These are phyloP conservation scores for Drosophila mojavensis DNA, from an alignment of 1,140 invertebrate genomes.

Conservation along the genomic window DNA sequence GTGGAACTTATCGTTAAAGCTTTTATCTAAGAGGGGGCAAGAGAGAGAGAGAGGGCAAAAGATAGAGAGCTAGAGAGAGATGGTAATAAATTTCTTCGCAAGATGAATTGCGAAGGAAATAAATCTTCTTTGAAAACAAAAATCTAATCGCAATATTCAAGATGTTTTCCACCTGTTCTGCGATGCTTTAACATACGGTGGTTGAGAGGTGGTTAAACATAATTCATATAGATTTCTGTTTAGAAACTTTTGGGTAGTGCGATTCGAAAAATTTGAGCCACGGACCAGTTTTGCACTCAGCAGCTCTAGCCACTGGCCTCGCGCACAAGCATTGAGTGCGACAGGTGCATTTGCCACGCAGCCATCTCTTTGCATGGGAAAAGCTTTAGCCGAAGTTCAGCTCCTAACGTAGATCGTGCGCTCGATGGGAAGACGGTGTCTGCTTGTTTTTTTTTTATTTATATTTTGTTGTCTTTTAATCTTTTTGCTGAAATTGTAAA, in stretches of 20 bases:
- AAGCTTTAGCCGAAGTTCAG: conserved; percentile 7
- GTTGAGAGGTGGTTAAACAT: too few species aligned
- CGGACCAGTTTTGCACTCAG: conserved; percentile 23
- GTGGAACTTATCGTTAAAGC: neutral
- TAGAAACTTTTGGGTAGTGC: neutral
- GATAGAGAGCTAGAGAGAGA: too few species aligned
- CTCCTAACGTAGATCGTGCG: conserved; percentile 19
- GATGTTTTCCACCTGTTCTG: too few species aligned
- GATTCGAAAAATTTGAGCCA: conserved; percentile 12
- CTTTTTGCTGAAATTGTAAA: conserved; percentile 17
- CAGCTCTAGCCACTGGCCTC: conserved; percentile 1
- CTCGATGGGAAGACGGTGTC: conserved; percentile 29
- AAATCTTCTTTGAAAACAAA: too few species aligned
- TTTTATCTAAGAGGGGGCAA: too few species aligned
- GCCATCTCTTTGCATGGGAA: conserved; percentile 41
- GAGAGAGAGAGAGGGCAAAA: too few species aligned
- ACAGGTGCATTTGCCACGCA: conserved; percentile 77
- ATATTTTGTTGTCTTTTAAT: too few species aligned
- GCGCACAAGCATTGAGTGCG: conserved; percentile 62
- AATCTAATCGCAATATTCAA: too few species aligned
- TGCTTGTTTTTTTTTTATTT: conserved; percentile 15
- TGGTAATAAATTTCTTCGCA: too few species aligned
- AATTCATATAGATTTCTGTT: too few species aligned
- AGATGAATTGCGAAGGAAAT: too few species aligned
- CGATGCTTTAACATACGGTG: too few species aligned